phyloP scores from a whole-genome alignment of 2,113 vertebrate genomes.

The Rhadina sibilatrix region DNA sequence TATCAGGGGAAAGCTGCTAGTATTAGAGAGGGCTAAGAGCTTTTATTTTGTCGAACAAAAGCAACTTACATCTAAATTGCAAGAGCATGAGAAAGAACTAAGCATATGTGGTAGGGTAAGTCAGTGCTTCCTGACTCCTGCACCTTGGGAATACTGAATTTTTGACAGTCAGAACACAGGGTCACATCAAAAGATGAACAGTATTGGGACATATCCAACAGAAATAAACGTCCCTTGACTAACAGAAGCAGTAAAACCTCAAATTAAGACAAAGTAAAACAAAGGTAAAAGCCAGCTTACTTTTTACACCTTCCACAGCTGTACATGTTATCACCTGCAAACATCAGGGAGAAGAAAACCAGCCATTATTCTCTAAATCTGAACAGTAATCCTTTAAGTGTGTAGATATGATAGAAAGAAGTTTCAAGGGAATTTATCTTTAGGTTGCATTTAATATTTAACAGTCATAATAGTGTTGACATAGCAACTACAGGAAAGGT shows the following conservation, averaged over 20 bases:
- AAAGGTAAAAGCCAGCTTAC: conserved; percentile 77
- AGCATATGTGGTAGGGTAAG: not conserved
- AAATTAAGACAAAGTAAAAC: not conserved
- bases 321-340: conserved; percentile 98
- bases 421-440: not conserved
- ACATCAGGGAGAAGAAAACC: conserved; percentile 3
- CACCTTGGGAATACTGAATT: not conserved
- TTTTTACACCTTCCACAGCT: conserved; percentile 99
- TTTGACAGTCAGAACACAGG: not conserved
- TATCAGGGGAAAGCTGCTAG: not conserved
- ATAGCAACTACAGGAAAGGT: not conserved
- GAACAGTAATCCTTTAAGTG: not conserved
- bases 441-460: not conserved
- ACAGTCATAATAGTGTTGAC: not conserved
- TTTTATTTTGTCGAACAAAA: not conserved
- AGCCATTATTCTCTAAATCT: conserved; percentile 1
- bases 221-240: not conserved
- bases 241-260: not conserved
- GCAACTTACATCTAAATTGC: not conserved
- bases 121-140: not conserved
- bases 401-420: not conserved
- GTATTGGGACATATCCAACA: not conserved
- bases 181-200: not conserved
- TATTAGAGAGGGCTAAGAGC: not conserved
- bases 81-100: not conserved